Evolutionary conservation across 2,113 vertebrate species (phyloP).

Genomic region (Pseudonaja textilis): DNA sequence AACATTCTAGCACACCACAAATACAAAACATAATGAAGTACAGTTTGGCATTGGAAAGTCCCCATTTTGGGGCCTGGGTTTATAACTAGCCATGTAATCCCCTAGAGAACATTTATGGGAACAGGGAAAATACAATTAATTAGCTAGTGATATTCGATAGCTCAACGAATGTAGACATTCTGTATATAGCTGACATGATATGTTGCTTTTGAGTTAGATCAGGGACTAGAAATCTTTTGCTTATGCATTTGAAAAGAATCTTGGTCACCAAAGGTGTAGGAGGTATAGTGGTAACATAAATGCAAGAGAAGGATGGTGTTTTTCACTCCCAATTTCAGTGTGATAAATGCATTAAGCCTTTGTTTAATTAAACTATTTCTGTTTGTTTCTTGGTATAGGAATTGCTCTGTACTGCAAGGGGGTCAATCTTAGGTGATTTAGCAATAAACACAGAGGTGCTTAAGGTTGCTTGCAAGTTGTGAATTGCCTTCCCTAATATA

Average conservation of each 20-base stretch:
- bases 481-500: background rate
- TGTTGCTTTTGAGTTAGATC: background rate
- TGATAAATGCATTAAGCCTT: background rate
- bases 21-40: slow-evolving; percentile 58
- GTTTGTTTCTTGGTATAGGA: background rate
- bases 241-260: background rate
- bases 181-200: background rate
- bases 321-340: background rate
- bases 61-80: background rate
- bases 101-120: background rate
- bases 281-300: background rate
- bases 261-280: background rate
- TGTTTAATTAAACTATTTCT: background rate
- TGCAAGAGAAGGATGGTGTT: background rate
- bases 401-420: background rate
- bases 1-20: slow-evolving; percentile 60
- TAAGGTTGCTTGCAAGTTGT: background rate
- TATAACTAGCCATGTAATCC: background rate
- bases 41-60: background rate
- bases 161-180: background rate
- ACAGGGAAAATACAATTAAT: background rate
- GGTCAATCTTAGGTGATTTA: background rate
- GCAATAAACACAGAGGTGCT: background rate
- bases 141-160: background rate
- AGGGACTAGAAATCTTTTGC: background rate